Percentiles rank a stretch among this genome's conserved stretches.
Evolutionary conservation across 2,113 vertebrate species (phyloP).

Genomic region (Xenopus borealis): DNA sequence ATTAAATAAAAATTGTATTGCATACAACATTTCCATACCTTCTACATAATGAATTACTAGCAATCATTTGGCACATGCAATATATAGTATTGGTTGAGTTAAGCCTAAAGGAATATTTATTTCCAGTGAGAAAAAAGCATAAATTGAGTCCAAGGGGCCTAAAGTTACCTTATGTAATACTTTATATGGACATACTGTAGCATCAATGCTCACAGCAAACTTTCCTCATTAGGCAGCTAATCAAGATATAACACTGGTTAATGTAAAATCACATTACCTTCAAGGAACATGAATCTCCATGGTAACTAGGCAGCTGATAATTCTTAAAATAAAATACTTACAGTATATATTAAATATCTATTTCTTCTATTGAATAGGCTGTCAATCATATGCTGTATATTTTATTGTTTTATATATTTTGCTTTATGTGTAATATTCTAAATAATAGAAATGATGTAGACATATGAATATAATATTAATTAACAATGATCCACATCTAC

Average conservation of each 20-base stretch:
- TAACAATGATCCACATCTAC: too few species aligned
- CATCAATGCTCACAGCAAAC: constrained; percentile 41
- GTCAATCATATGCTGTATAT: neutral
- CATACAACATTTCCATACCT: neutral
- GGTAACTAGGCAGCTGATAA: constrained; percentile 20
- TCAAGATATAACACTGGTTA: constrained; percentile 41
- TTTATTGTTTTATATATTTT: too few species aligned
- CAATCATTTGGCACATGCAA: neutral
- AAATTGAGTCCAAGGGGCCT: neutral
- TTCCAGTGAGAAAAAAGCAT: neutral
- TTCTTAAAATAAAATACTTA: constrained; percentile 14
- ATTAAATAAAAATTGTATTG: too few species aligned
- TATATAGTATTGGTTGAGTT: neutral
- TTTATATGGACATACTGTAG: constrained; percentile 35
- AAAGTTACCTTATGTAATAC: constrained; percentile 19
- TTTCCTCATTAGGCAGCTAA: constrained; percentile 41
- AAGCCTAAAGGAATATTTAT: neutral
- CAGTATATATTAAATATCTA: constrained; percentile 30
- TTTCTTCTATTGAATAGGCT: neutral
- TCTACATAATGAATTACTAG: neutral
- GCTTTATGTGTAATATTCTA: too few species aligned
- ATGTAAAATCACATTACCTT: constrained; percentile 34
- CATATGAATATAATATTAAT: too few species aligned
- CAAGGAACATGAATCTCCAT: constrained; percentile 32
- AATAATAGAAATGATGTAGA: too few species aligned